These are phyloP conservation scores for Mus caroli DNA, from an alignment of 2,797 vertebrate genomes.

Conservation along the genomic window DNA sequence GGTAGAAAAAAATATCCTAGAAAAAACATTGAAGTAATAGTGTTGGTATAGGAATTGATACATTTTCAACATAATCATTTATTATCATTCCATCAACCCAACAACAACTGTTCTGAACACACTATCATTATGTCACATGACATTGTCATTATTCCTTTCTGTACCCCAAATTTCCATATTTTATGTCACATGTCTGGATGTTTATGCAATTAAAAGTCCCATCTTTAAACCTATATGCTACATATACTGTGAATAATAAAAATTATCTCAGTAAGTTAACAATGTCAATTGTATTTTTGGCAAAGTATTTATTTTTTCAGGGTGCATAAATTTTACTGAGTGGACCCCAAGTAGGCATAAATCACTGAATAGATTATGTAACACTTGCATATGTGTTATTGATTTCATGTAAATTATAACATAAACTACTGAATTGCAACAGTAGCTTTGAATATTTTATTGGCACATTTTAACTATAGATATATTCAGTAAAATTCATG, in stretches of 20 bases:
- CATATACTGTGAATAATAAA: not conserved
- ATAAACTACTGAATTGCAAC: not conserved
- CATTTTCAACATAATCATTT: slow-evolving; percentile 47
- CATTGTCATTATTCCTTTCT: slow-evolving; percentile 36
- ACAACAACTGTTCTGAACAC: slow-evolving; percentile 17
- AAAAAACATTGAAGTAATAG: slow-evolving; percentile 47
- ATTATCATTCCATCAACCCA: slow-evolving; percentile 17
- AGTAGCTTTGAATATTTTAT: not conserved
- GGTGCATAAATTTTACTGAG: not conserved
- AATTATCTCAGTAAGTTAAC: not conserved
- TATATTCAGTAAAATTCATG: not conserved
- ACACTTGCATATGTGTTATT: slow-evolving; percentile 28
- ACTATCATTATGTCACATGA: slow-evolving; percentile 40
- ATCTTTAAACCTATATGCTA: slow-evolving; percentile 11
- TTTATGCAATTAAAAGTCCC: slow-evolving; percentile 38
- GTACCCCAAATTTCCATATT: slow-evolving; percentile 24
- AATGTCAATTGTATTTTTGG: not conserved
- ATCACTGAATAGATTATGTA: not conserved
- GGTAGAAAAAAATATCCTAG: slow-evolving; percentile 35
- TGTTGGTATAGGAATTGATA: slow-evolving; percentile 41
- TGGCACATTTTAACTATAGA: slow-evolving; percentile 8
- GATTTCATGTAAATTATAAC: slow-evolving; percentile 49
- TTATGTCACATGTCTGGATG: not conserved
- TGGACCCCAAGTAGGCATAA: not conserved
- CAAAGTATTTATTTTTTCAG: slow-evolving; percentile 18